Percentiles rank a stretch among this genome's conserved stretches.
Conservation (phyloP, 2,113 vertebrate species). For the Corythoichthys haematopterus region DNA sequence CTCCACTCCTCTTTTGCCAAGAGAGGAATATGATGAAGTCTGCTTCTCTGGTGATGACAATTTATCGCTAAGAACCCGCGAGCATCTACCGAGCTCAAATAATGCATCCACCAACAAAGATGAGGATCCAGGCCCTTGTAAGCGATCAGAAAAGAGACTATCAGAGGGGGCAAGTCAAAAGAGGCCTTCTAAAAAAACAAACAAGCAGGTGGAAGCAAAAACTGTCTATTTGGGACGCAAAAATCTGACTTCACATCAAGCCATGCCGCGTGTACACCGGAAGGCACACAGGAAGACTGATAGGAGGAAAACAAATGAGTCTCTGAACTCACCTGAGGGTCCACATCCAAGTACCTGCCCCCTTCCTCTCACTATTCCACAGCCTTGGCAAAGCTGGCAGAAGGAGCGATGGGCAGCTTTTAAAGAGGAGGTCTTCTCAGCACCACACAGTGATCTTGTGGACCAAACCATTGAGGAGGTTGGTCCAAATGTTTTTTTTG, state of each 20-base stretch:
- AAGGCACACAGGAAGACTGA: constrained; percentile 73
- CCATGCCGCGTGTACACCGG: constrained; percentile 37
- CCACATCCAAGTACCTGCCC: neutral
- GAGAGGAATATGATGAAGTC: constrained; percentile 59
- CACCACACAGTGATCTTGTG: constrained; percentile 37
- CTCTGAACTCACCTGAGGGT: constrained; percentile 14
- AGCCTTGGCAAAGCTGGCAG: constrained; percentile 37
- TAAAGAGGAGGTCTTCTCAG: constrained; percentile 41
- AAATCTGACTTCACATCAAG: neutral
- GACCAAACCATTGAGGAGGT: constrained; percentile 72
- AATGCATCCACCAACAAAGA: constrained; percentile 35
- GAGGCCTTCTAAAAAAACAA: constrained; percentile 9
- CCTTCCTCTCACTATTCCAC: neutral
- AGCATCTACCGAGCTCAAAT: constrained; percentile 59
- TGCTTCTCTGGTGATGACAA: constrained; percentile 55
- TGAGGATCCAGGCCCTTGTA: neutral
- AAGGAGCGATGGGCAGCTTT: constrained; percentile 27
- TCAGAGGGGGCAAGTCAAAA: neutral
- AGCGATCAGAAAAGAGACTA: constrained; percentile 17
- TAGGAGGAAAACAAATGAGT: constrained; percentile 50
- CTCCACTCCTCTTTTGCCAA: constrained; percentile 51
- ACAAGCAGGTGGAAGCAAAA: constrained; percentile 4
- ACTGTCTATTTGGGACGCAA: neutral
- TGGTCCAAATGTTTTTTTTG: neutral
- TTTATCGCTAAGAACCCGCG: constrained; percentile 44